Percentiles rank a stretch among this genome's conserved stretches.
Evolutionary conservation across 2,113 vertebrate species (phyloP).

Genomic region (Gymnarchus niloticus): DNA sequence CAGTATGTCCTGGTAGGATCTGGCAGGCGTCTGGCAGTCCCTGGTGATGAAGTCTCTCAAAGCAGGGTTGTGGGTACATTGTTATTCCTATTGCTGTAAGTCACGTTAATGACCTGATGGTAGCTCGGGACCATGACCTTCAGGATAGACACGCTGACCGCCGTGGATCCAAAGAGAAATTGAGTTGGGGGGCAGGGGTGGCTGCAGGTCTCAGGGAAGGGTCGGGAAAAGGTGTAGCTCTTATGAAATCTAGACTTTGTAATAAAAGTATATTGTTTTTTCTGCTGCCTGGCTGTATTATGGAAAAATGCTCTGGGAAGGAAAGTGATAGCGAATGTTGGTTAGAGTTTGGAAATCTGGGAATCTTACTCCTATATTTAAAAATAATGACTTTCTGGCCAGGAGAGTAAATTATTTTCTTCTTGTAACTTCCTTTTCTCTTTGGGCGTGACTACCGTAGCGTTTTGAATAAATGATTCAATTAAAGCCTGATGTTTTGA

Average conservation of each 20-base stretch:
- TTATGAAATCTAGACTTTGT: constrained; percentile 10
- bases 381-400: constrained; percentile 12
- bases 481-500: neutral
- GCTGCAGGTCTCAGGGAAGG: constrained; percentile 2
- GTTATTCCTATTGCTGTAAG: neutral
- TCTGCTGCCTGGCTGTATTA: neutral
- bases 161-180: neutral
- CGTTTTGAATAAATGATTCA: constrained; percentile 2
- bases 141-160: neutral
- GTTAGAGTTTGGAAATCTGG: constrained; percentile 1
- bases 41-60: neutral
- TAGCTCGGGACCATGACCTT: neutral
- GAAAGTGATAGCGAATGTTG: neutral
- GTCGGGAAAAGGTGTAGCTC: neutral
- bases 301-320: neutral
- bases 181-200: neutral
- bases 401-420: neutral
- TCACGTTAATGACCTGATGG: neutral
- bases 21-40: neutral
- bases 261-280: constrained; percentile 1
- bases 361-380: neutral
- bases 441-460: neutral
- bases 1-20: neutral
- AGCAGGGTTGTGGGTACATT: neutral
- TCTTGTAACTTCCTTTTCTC: neutral